Evolutionary conservation across 2,888 invertebrate species (phyloP), one percentile per base, ranked within the genome.

Genomic region (Cheilosia soror): DNA sequence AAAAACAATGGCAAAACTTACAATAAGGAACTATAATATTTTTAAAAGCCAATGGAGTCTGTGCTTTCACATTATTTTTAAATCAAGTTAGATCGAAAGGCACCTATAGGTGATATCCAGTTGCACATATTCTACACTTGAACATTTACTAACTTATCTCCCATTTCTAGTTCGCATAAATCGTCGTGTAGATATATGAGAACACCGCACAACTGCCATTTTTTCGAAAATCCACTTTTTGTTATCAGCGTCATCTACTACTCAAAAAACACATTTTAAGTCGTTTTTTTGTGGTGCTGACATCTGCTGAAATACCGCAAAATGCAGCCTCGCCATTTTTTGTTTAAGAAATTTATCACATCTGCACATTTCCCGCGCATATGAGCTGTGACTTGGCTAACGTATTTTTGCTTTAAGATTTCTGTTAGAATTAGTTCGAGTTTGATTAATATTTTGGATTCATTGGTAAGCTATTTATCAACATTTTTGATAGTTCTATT

Each of bases 161-260:
- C 20, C 20, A 1, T 2, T 20, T 20, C 20, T 20, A 20, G 20
- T 20, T 20, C 20, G 1, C 20, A 20, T 20, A 20, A n/a, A 47
- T 15, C 47, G 47, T 47, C 20, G 47, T 2, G 47, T n/a, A n/a
- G n/a, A n/a, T 47, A 7, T 7, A 20, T 47, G 47, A 47, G 47
- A 47, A 47, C 7, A 47, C 47, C 47, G 47, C 47, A 47, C 47
- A 47, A 15, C 47, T 47, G 47, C 3, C 47, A 47, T n/a, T 47
- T 47, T 47, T 47, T 47, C 20, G 20, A 20, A 47, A 47, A 47
- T 47, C 20, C 5, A 5, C 15, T 5, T 47, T n/a, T 42, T 42
- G 42, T 11, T 42, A 13, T 13, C 0, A 4, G 7, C 15, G n/a
- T 20, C 5, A 47, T 47, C 47, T 47, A 47, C 4, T 47, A 47